Evolutionary conservation across 37 sponge, comb jelly and placozoan genomes (phyloP).

Genomic region (Geodia barretti): DNA sequence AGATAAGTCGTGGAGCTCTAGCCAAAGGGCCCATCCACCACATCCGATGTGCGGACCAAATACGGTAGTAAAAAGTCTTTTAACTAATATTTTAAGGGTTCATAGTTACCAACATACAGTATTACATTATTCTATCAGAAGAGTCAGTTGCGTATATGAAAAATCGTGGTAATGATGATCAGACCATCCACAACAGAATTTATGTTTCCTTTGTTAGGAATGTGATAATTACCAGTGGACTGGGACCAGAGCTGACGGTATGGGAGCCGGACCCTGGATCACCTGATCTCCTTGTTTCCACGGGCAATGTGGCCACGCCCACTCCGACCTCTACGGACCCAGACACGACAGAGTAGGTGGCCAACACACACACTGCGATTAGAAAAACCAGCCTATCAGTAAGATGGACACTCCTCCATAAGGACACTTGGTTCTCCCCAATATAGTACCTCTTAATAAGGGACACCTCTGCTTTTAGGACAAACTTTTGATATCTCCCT

Average conservation of each 20-base stretch:
- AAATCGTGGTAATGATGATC: too few species aligned
- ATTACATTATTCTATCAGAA: not conserved
- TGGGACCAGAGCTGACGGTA: not conserved
- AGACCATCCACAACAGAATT: not conserved
- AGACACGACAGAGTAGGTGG: not conserved
- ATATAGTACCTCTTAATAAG: too few species aligned
- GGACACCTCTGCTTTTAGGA: too few species aligned
- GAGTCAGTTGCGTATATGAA: not conserved
- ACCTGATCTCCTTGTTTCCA: not conserved
- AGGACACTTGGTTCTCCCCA: too few species aligned
- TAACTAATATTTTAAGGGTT: conserved; percentile 3
- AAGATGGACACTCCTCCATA: too few species aligned
- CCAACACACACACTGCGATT: too few species aligned
- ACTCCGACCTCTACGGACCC: not conserved
- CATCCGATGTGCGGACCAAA: conserved; percentile 4
- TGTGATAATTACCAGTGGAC: not conserved
- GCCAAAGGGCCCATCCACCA: conserved; percentile 8
- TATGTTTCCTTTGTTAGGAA: not conserved
- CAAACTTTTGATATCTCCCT: too few species aligned
- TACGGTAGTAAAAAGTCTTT: not conserved
- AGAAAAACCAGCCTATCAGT: too few species aligned
- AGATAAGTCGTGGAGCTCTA: conserved; percentile 36
- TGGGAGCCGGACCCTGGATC: not conserved
- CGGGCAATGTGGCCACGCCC: not conserved
- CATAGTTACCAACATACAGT: conserved; percentile 9